Evolutionary conservation across 1,140 invertebrate genomes (phyloP).

Genomic region (Drosophila setifemur): DNA sequence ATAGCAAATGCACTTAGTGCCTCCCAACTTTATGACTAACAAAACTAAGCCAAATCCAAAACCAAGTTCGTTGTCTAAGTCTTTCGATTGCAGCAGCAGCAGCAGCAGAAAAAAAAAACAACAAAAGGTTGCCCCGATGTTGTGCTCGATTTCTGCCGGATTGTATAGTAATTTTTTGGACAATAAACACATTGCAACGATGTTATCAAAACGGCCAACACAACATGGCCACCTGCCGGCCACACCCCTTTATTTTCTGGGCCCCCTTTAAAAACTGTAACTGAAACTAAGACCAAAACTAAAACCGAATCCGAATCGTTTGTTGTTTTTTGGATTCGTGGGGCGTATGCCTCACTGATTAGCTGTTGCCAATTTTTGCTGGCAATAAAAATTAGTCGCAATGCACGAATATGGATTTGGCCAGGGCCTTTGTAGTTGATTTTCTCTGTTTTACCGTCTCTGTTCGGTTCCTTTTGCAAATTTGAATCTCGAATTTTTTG

Average conservation of each 20-base stretch:
- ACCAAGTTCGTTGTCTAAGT: constrained; percentile 68
- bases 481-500: constrained; percentile 46
- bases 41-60: not conserved
- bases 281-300: too few relatives aligned
- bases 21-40: not conserved
- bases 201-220: constrained; percentile 68
- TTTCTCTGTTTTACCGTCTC: not conserved
- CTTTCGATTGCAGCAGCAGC: constrained; percentile 57
- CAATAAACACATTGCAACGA: constrained; percentile 77
- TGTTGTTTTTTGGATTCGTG: constrained; percentile 10
- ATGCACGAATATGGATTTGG: constrained; percentile 68
- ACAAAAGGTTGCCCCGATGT: constrained; percentile 52
- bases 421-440: constrained; percentile 32
- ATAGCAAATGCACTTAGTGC: not conserved
- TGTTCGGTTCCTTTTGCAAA: constrained; percentile 35
- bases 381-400: constrained; percentile 76
- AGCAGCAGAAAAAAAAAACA: not conserved
- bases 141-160: constrained; percentile 46
- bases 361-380: constrained; percentile 75
- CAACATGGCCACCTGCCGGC: constrained; percentile 66
- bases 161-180: constrained; percentile 73
- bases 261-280: too few relatives aligned
- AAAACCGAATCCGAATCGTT: not conserved
- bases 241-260: constrained; percentile 56
- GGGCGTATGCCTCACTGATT: constrained; percentile 72